Percentiles rank a stretch among this genome's conserved stretches.
phyloP scores from a whole-genome alignment of 2,888 invertebrate genomes.

The Apotomis turbidana region DNA sequence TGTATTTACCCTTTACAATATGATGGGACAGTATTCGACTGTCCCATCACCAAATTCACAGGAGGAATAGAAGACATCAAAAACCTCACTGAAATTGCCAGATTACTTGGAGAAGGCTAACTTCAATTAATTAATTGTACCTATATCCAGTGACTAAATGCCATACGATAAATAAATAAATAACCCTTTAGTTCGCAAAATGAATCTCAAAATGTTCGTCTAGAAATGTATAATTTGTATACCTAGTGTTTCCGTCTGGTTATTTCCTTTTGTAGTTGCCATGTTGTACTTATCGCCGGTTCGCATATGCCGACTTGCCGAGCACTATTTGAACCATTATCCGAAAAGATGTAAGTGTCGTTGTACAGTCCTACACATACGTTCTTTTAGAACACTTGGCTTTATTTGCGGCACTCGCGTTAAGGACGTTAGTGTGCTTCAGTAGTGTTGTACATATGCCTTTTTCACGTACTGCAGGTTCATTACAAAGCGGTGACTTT shows the following conservation, averaged over 20 bases:
- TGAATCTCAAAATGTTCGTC: conserved; percentile 51
- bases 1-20: background rate
- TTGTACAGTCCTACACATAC: background rate
- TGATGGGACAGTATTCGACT: too few relatives aligned
- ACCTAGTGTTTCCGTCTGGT: conserved; percentile 24
- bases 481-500: conserved; percentile 58
- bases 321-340: too few relatives aligned
- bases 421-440: conserved; percentile 1
- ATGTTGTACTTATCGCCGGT: conserved; percentile 62
- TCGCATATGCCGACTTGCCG: conserved; percentile 53
- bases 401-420: background rate
- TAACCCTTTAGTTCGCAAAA: conserved; percentile 46
- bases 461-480: conserved; percentile 39
- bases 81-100: too few relatives aligned
- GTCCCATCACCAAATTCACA: too few relatives aligned
- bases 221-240: conserved; percentile 49
- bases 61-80: too few relatives aligned
- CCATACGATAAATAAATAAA: too few relatives aligned
- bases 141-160: too few relatives aligned
- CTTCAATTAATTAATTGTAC: too few relatives aligned
- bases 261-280: conserved; percentile 58
- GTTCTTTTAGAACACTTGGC: background rate
- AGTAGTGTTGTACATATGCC: background rate
- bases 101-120: too few relatives aligned
- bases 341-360: too few relatives aligned